phyloP scores from a whole-genome alignment of 2,888 invertebrate genomes.

The Molanna angustata region DNA sequence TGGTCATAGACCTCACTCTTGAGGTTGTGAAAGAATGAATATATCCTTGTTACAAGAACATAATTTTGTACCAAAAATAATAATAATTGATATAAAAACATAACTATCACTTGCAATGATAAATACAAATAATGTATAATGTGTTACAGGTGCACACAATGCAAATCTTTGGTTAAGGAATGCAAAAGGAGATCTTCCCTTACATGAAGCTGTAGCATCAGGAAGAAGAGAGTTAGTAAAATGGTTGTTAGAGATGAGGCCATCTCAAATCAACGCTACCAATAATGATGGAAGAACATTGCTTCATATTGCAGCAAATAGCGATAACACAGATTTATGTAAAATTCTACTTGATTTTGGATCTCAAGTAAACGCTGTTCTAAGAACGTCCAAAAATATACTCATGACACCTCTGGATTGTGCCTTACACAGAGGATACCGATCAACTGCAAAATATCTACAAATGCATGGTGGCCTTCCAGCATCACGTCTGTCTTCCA shows the following conservation, averaged over 20 bases:
- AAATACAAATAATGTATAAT: background rate
- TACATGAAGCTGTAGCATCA: slow-evolving; percentile 94
- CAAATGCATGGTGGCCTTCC: slow-evolving; percentile 88
- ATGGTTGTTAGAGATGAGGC: slow-evolving; percentile 82
- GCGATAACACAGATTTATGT: slow-evolving; percentile 92
- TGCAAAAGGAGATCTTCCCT: slow-evolving; percentile 89
- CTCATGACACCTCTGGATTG: slow-evolving; percentile 90
- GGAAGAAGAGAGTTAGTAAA: slow-evolving; percentile 85
- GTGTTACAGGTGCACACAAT: slow-evolving; percentile 65
- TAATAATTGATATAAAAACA: too few species aligned
- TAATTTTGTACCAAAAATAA: too few species aligned
- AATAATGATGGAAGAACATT: slow-evolving; percentile 93
- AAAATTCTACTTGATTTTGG: slow-evolving; percentile 80
- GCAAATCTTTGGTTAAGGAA: slow-evolving; percentile 92
- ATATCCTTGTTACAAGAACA: too few species aligned
- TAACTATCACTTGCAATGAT: too few species aligned
- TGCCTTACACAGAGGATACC: slow-evolving; percentile 79
- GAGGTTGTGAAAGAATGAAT: too few species aligned
- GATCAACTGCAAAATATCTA: slow-evolving; percentile 89
- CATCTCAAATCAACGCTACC: slow-evolving; percentile 80
- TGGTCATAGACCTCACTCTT: too few species aligned
- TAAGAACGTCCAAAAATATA: slow-evolving; percentile 78
- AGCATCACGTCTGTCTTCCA: slow-evolving; percentile 63
- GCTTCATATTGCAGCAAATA: slow-evolving; percentile 90
- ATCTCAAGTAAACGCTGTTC: slow-evolving; percentile 81